phyloP scores from a whole-genome alignment of 1,140 invertebrate genomes.

The Melipona quadrifasciata region DNA sequence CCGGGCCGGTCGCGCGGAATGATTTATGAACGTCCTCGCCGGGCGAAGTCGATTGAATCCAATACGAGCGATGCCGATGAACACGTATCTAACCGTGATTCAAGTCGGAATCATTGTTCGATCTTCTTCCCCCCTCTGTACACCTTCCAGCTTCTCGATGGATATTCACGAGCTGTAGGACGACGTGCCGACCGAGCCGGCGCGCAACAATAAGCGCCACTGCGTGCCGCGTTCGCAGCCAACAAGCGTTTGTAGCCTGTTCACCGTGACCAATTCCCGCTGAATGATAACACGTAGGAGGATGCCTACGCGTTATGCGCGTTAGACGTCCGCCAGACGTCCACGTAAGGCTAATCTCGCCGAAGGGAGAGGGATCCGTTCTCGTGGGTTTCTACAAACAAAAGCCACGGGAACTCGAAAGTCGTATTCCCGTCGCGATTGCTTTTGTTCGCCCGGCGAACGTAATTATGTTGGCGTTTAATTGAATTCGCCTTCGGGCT shows the following conservation, averaged over 20 bases:
- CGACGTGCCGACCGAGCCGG: background rate
- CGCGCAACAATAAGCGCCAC: constrained; percentile 58
- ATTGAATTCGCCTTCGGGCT: background rate
- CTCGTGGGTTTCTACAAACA: constrained; percentile 45
- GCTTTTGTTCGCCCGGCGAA: background rate
- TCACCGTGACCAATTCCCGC: constrained; percentile 39
- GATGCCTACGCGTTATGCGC: constrained; percentile 27
- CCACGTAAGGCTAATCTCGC: constrained; percentile 31
- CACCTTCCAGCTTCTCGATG: background rate
- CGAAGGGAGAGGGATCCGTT: background rate
- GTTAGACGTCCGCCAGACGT: constrained; percentile 45
- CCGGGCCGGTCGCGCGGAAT: background rate
- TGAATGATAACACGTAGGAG: constrained; percentile 59
- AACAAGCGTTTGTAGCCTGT: constrained; percentile 14
- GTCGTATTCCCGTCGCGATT: background rate
- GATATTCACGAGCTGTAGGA: constrained; percentile 13
- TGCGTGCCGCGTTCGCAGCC: constrained; percentile 17
- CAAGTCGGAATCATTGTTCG: constrained; percentile 1
- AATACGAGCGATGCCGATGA: constrained; percentile 9
- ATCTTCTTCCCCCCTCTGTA: constrained; percentile 14
- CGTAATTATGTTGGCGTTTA: constrained; percentile 6
- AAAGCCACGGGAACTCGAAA: constrained; percentile 28
- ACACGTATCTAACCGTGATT: background rate
- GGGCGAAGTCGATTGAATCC: constrained; percentile 24
- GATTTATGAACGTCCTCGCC: constrained; percentile 20